Evolutionary conservation across 2,888 invertebrate species (phyloP).

Genomic region (Gasteruption jaculator): DNA sequence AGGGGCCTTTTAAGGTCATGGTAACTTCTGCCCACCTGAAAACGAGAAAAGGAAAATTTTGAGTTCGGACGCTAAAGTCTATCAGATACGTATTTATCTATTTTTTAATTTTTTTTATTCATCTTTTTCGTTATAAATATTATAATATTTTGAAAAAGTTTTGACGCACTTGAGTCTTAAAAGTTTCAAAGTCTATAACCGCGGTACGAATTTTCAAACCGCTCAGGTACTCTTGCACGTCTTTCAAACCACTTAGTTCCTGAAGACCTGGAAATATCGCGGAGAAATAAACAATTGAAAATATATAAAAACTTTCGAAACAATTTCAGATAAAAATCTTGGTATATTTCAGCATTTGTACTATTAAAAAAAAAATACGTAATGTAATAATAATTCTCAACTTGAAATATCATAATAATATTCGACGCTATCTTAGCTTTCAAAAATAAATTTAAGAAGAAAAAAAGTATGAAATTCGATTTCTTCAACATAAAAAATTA

Average conservation of each 20-base stretch:
- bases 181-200: slow-evolving; percentile 39
- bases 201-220: slow-evolving; percentile 33
- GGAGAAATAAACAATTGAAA: background rate
- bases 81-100: too few relatives aligned
- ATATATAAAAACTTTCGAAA: slow-evolving; percentile 9
- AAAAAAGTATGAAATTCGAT: too few relatives aligned
- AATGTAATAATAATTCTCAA: too few relatives aligned
- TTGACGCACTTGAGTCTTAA: slow-evolving; percentile 29
- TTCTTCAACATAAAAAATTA: too few relatives aligned
- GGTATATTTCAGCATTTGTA: too few relatives aligned
- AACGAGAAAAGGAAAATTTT: slow-evolving; percentile 9
- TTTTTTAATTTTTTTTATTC: background rate
- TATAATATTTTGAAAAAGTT: slow-evolving; percentile 6
- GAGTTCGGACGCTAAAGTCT: too few relatives aligned
- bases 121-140: background rate
- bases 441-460: too few relatives aligned
- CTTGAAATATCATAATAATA: too few relatives aligned
- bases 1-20: slow-evolving; percentile 43
- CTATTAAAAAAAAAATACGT: too few relatives aligned
- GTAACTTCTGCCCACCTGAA: slow-evolving; percentile 39
- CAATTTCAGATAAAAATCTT: too few relatives aligned
- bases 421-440: too few relatives aligned
- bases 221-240: slow-evolving; percentile 34
- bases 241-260: slow-evolving; percentile 25
- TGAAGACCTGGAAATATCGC: slow-evolving; percentile 26